phyloP scores from a whole-genome alignment of 2,888 invertebrate species.

The Monochamus alternatus region DNA sequence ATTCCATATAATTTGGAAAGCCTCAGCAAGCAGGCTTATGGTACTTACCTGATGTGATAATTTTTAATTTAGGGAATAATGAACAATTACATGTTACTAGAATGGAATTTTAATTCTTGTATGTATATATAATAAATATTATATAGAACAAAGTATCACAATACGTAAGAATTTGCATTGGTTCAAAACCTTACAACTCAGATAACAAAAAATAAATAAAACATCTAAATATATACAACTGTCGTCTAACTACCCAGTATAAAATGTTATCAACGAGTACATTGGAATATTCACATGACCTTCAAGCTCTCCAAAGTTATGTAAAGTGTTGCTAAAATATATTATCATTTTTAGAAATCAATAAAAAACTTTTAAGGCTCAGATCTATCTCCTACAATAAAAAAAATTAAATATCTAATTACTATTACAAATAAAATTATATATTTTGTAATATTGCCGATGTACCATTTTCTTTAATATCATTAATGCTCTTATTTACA shows the following conservation, averaged over 20 bases:
- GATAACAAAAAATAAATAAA: constrained; percentile 35
- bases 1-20: no score
- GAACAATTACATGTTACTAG: constrained; percentile 6
- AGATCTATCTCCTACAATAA: constrained; percentile 47
- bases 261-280: constrained; percentile 58
- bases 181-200: constrained; percentile 7
- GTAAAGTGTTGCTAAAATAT: constrained; percentile 44
- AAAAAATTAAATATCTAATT: constrained; percentile 32
- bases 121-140: constrained; percentile 28
- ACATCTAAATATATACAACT: constrained; percentile 18
- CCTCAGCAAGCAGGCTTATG: no score
- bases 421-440: constrained; percentile 27
- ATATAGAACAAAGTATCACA: constrained; percentile 20
- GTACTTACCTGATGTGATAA: no score
- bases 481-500: constrained; percentile 30
- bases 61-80: no score
- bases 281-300: constrained; percentile 54
- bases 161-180: constrained; percentile 20
- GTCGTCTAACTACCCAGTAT: constrained; percentile 46
- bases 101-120: constrained; percentile 37
- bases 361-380: constrained; percentile 52
- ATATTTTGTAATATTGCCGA: constrained; percentile 39
- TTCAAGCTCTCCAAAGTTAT: constrained; percentile 52
- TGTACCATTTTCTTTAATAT: constrained; percentile 57
- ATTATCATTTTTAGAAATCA: constrained; percentile 38